Evolutionary conservation across 1,140 invertebrate genomes (phyloP), one percentile per base, ranked within the genome.

Genomic region (Anastrepha obliqua): DNA sequence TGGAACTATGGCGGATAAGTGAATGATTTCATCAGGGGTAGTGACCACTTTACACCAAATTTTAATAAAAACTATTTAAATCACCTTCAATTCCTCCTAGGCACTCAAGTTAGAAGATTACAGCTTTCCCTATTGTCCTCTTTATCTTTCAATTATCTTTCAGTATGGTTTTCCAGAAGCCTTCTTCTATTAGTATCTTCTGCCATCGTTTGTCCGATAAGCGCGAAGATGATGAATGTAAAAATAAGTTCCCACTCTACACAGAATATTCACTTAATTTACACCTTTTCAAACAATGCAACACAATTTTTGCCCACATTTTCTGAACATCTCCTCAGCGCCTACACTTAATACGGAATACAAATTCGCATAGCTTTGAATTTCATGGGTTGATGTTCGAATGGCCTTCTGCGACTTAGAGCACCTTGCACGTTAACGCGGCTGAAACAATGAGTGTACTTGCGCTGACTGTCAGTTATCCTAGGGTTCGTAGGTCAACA

Each of bases 401-500:
- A 67, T 20, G 9, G 64, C 29, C 29, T 67, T 42, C 9, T 74
- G 17, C 39, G 9, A 39, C 20, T 67, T 2, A 20, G 5, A 39
- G 29, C 65, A 20, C 39, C 65, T 29, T 67, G 20, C 9, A 39
- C 3, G 29, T 29, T 29, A 29, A 29, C 29, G 60, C 15, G 39
- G 4, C 15, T n/a, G 39, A 42, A 74, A 74, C 42, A 55, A 55
- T 44, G 67, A 74, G 11, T n/a, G 5, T 39, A 7, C 44, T 74
- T 74, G 39, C 67, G 29, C 39, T 62, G 15, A 17, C 3, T 44
- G 67, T 4, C 67, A 11, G 67, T 44, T 74, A 74, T 44, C 67
- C 67, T 9, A 15, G 17, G 67, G 67, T 15, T 74, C 42, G 17
- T 74, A 44, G 67, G 67, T 74, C 67, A 74, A 74, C 67, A 74